Conservation (phyloP, 1,140 invertebrate genomes). For the Marisa cornuarietis region DNA sequence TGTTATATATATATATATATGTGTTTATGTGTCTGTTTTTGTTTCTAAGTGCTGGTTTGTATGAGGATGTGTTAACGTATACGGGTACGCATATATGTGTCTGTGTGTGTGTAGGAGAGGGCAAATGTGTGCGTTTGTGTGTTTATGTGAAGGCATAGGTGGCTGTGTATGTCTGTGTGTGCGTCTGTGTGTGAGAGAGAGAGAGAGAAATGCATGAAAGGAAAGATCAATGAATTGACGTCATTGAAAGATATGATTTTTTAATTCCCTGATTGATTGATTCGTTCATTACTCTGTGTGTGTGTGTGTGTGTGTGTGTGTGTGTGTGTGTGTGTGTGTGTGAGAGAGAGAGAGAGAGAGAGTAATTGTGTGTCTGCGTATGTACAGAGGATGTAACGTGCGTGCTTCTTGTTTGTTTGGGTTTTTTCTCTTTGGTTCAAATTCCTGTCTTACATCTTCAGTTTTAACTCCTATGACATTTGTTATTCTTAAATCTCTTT, state of each 20-base stretch:
- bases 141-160: too few species aligned
- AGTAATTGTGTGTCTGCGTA: background rate
- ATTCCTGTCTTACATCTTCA: too few species aligned
- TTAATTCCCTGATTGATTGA: background rate
- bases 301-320: background rate
- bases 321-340: background rate
- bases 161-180: background rate
- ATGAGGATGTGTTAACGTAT: background rate
- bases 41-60: too few species aligned
- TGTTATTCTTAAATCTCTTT: too few species aligned
- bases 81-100: background rate
- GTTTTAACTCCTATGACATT: rapidly evolving
- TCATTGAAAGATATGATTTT: too few species aligned
- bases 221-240: background rate
- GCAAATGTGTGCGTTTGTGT: too few species aligned
- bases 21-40: background rate
- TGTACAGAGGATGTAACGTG: too few species aligned
- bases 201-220: background rate
- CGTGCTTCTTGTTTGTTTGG: background rate
- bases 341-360: background rate
- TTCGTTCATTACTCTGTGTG: background rate
- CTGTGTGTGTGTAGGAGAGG: background rate
- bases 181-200: background rate
- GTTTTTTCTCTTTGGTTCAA: too few species aligned
- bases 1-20: background rate